Conservation (phyloP, 1,140 invertebrate genomes). For the Mycetomoellerius zeteki region DNA sequence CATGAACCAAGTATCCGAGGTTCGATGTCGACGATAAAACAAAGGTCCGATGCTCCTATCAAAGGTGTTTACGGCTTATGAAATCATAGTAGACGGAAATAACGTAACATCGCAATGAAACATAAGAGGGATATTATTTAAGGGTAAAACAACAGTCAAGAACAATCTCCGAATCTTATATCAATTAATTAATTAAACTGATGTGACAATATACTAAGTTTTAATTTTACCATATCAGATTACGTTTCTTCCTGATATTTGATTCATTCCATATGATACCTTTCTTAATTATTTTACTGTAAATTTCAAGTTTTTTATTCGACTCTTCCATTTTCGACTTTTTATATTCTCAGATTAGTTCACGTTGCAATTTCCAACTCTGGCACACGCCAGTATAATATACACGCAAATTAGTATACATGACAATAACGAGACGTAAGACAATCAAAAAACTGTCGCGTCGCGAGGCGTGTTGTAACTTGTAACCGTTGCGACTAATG, state of each 20-base stretch:
- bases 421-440: constrained; percentile 26
- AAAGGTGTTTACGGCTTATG: constrained; percentile 64
- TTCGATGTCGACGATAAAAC: constrained; percentile 62
- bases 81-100: constrained; percentile 45
- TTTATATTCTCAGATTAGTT: not conserved
- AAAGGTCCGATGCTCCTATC: constrained; percentile 65
- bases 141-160: not conserved
- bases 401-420: not conserved
- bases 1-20: constrained; percentile 14
- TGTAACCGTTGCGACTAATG: constrained; percentile 62
- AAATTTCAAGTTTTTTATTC: not conserved
- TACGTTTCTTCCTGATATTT: not conserved
- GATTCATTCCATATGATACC: not conserved
- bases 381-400: not conserved
- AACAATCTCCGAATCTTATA: not conserved
- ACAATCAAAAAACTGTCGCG: constrained; percentile 46
- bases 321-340: not conserved
- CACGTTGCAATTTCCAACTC: not conserved
- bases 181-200: constrained; percentile 22
- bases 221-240: constrained; percentile 20
- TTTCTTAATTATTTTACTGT: not conserved
- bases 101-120: constrained; percentile 53
- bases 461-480: not conserved
- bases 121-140: constrained; percentile 25
- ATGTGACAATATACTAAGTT: not conserved